Conservation (phyloP, 2,888 invertebrate genomes). For the Furcula furcula region DNA sequence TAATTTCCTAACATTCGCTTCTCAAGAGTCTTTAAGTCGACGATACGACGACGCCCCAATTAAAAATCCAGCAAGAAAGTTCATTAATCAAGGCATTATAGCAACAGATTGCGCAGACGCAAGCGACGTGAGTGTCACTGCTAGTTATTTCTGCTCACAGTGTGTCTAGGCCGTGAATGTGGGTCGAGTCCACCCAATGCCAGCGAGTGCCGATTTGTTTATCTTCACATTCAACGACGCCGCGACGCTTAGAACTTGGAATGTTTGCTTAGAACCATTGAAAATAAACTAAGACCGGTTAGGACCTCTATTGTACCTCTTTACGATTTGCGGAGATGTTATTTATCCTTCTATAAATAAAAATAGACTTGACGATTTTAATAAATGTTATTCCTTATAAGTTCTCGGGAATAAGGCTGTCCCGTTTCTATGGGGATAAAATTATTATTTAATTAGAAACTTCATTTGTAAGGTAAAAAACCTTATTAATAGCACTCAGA, state of each 20-base stretch:
- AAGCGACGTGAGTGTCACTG: conserved; percentile 27
- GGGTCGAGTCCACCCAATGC: conserved; percentile 42
- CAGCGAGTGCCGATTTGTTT: conserved; percentile 28
- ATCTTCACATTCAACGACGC: conserved; percentile 17
- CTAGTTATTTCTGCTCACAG: conserved; percentile 38
- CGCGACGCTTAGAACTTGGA: conserved; percentile 5
- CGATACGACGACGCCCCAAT: no score
- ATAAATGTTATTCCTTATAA: no score
- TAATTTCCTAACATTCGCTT: no score
- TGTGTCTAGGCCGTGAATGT: conserved; percentile 49
- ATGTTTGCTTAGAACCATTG: conserved; percentile 1
- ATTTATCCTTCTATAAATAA: no score
- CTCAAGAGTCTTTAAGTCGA: no score
- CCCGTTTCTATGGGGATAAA: no score
- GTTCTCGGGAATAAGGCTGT: no score
- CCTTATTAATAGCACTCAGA: no score
- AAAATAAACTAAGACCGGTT: conserved; percentile 1
- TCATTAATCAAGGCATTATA: conserved; percentile 22
- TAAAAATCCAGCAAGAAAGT: no score
- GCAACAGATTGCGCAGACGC: conserved; percentile 5
- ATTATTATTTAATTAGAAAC: no score
- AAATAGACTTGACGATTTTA: no score
- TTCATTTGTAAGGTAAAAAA: no score
- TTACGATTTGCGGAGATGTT: conserved; percentile 4
- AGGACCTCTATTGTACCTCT: not conserved